Conservation (phyloP, 2,888 invertebrate genomes). For the Machimus atricapillus region DNA sequence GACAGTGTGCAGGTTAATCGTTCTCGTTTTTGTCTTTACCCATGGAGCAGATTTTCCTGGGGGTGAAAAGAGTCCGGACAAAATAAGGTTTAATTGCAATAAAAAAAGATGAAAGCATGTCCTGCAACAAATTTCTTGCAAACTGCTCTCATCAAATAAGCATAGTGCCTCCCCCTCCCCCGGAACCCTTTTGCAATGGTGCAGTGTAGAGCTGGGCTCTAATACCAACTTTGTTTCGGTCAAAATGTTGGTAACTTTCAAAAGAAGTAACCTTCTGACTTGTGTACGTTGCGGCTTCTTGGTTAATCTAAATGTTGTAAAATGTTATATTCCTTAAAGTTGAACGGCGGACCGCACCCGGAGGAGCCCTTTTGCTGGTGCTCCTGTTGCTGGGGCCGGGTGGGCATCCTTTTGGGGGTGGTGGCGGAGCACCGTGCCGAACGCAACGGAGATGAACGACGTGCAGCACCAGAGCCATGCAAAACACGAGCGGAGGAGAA, state of each 20-base stretch:
- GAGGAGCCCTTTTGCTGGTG: neutral
- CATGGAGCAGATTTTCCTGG: neutral
- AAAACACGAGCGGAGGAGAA: constrained; percentile 2
- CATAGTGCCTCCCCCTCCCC: neutral
- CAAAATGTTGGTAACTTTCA: neutral
- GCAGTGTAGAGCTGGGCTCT: neutral
- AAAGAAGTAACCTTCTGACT: constrained; percentile 3
- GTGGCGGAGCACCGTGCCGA: neutral
- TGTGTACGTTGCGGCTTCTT: constrained; percentile 8
- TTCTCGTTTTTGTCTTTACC: neutral
- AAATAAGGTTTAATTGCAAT: constrained; percentile 5
- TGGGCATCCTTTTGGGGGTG: neutral
- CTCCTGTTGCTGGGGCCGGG: neutral
- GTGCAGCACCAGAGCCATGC: neutral
- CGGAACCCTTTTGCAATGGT: neutral
- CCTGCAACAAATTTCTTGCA: constrained; percentile 11
- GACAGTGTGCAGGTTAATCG: constrained; percentile 27
- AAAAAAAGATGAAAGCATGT: constrained; percentile 19
- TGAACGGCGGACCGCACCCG: neutral
- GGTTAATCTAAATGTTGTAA: constrained; percentile 23
- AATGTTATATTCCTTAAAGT: constrained; percentile 11
- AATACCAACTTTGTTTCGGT: constrained; percentile 1
- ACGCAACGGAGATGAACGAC: constrained; percentile 18
- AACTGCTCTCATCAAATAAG: constrained; percentile 15
- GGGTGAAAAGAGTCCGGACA: neutral